These are phyloP conservation scores for Terrapene triunguis DNA, from an alignment of 2,113 vertebrate species.

Conservation along the genomic window DNA sequence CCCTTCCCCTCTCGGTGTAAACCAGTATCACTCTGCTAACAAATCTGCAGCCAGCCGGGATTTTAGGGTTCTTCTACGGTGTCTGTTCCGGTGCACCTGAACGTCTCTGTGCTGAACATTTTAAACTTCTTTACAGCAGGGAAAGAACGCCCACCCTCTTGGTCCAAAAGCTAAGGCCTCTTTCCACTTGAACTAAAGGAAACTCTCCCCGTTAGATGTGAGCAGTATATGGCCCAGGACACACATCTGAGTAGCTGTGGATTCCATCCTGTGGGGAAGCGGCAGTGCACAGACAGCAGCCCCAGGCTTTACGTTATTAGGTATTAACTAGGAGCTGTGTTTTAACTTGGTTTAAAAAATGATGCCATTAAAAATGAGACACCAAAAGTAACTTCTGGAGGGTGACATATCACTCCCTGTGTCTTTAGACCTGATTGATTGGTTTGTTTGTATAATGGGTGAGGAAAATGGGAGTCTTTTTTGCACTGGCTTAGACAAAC, in stretches of 20 bases:
- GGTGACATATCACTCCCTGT: not conserved
- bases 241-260: not conserved
- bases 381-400: not conserved
- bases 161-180: no score
- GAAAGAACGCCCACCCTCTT: not conserved
- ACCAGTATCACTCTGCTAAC: not conserved
- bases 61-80: not conserved
- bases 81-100: not conserved
- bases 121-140: not conserved
- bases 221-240: fast-evolving
- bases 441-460: not conserved
- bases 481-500: not conserved
- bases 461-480: not conserved
- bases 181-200: not conserved
- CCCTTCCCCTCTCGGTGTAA: not conserved
- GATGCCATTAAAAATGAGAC: not conserved
- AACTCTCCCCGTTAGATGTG: not conserved
- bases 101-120: not conserved
- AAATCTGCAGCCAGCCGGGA: not conserved
- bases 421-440: not conserved
- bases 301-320: not conserved
- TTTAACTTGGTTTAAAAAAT: not conserved
- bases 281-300: fast-evolving
- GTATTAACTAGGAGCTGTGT: fast-evolving
- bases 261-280: not conserved